These are phyloP conservation scores for Lepus europaeus DNA, from an alignment of 2,113 vertebrate genomes.

Conservation along the genomic window DNA sequence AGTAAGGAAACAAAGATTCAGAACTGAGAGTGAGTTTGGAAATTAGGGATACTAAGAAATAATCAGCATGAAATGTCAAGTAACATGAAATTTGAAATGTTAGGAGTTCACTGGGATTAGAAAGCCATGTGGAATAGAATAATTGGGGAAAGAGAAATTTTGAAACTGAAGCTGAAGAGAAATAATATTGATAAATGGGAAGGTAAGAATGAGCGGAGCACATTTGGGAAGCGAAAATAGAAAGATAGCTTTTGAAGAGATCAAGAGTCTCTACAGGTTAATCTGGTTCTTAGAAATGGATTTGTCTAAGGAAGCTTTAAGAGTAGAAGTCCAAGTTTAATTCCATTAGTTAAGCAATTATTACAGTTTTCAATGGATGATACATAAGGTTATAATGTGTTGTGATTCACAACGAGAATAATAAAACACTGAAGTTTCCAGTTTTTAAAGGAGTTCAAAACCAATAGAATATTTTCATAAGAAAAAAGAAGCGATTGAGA, in stretches of 20 bases:
- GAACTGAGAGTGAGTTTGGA: not conserved
- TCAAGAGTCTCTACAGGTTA: not conserved
- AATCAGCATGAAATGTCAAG: not conserved
- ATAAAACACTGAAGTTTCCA: not conserved
- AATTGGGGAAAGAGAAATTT: not conserved
- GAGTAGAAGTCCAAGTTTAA: slow-evolving; percentile 17
- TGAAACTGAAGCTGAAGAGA: not conserved
- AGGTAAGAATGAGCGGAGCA: not conserved
- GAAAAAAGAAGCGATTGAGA: not conserved
- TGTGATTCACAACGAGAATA: not conserved
- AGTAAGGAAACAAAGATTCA: not conserved
- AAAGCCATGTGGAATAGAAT: not conserved
- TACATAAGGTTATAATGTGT: not conserved
- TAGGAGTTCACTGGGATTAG: not conserved
- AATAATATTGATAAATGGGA: not conserved
- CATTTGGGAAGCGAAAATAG: not conserved
- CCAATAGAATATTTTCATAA: not conserved
- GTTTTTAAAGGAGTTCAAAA: not conserved
- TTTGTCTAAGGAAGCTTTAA: not conserved
- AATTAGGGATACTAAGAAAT: slow-evolving; percentile 1
- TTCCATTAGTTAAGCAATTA: slow-evolving; percentile 11
- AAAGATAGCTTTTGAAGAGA: not conserved
- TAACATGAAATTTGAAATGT: not conserved
- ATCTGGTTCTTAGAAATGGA: not conserved
- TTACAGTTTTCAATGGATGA: not conserved